phyloP scores from a whole-genome alignment of 2,113 vertebrate genomes.

The Dendropsophus ebraccatus region DNA sequence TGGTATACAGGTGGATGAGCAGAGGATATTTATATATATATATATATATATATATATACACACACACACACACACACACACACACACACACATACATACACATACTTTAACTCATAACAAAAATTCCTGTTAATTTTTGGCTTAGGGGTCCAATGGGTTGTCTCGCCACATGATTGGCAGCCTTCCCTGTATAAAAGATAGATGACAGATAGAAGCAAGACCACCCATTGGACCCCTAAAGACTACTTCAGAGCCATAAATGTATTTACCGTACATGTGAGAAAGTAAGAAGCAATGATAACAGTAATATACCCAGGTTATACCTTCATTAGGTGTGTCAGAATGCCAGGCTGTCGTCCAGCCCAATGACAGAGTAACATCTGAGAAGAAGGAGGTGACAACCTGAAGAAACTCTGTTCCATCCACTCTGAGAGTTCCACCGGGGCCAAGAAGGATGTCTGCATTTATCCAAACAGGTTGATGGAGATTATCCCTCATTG shows the following conservation, averaged over 20 bases:
- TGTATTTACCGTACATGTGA: background rate
- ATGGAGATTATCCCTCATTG: constrained; percentile 61
- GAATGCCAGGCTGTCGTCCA: constrained; percentile 87
- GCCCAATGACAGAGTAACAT: constrained; percentile 84
- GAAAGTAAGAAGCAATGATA: background rate
- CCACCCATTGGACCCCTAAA: too few relatives aligned
- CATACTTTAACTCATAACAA: too few relatives aligned
- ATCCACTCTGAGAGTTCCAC: constrained; percentile 71
- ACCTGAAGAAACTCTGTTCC: constrained; percentile 74
- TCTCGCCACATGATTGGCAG: too few relatives aligned
- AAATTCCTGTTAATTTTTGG: too few relatives aligned
- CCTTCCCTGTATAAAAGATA: too few relatives aligned
- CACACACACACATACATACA: too few relatives aligned
- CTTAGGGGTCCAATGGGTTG: too few relatives aligned
- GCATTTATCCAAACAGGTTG: constrained; percentile 89
- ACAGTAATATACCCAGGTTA: background rate
- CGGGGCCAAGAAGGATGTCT: constrained; percentile 85
- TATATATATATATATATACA: too few relatives aligned
- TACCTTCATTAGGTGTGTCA: constrained; percentile 77
- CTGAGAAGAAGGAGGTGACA: constrained; percentile 70
- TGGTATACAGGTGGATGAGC: too few relatives aligned
- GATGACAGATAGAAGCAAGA: too few relatives aligned
- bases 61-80: too few relatives aligned
- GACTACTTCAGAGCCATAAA: background rate
- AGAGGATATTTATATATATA: too few relatives aligned